Conservation (phyloP, 2,888 invertebrate species). For the Cataglyphis cursor region DNA sequence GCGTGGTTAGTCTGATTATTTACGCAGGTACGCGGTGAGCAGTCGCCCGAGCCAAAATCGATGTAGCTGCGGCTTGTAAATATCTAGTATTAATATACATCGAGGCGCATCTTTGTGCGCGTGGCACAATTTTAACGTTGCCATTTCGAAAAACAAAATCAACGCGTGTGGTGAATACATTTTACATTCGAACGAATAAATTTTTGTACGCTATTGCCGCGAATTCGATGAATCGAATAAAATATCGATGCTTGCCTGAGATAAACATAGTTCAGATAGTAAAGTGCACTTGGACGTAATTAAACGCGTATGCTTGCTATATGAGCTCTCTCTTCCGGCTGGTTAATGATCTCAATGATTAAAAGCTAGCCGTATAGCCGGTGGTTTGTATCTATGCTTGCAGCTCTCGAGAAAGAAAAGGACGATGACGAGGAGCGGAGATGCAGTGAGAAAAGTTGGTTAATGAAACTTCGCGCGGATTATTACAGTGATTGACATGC, state of each 20-base stretch:
- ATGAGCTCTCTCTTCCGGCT: constrained; percentile 16
- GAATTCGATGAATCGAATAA: constrained; percentile 3
- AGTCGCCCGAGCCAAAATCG: constrained; percentile 71
- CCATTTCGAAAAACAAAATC: constrained; percentile 2
- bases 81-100: constrained; percentile 60
- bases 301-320: constrained; percentile 1
- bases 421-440: constrained; percentile 15
- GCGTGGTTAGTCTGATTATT: constrained; percentile 74
- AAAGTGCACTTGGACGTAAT: constrained; percentile 27
- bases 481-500: constrained; percentile 26
- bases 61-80: constrained; percentile 67
- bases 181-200: neutral
- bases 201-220: neutral
- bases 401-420: neutral
- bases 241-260: neutral
- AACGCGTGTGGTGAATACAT: neutral
- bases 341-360: constrained; percentile 36
- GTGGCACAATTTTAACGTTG: constrained; percentile 40
- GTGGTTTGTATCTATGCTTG: neutral
- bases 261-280: constrained; percentile 7
- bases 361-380: constrained; percentile 13
- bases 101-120: constrained; percentile 36
- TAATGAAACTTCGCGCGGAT: constrained; percentile 34
- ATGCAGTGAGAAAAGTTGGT: constrained; percentile 29
- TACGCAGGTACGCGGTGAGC: constrained; percentile 69